These are phyloP conservation scores for Seladonia tumulorum DNA, from an alignment of 2,888 invertebrate genomes.

Conservation along the genomic window DNA sequence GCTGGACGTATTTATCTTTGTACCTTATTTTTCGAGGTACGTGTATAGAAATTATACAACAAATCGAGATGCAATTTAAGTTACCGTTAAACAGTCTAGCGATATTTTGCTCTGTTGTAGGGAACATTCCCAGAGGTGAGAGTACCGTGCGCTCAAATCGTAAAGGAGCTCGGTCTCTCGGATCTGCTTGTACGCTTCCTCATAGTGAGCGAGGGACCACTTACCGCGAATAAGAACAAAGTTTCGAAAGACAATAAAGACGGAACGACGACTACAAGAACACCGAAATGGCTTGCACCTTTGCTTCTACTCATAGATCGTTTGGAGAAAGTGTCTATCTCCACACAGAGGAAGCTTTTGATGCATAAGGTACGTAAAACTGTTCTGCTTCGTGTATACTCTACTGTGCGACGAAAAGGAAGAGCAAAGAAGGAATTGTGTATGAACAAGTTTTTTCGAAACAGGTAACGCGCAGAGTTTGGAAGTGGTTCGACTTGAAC, in stretches of 20 bases:
- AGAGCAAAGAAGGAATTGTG: neutral
- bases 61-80: neutral
- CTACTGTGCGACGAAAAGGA: neutral
- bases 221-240: constrained; percentile 73
- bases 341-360: constrained; percentile 88
- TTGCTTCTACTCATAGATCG: constrained; percentile 90
- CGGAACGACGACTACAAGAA: constrained; percentile 76
- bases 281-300: constrained; percentile 92
- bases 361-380: constrained; percentile 85
- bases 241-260: constrained; percentile 74
- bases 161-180: constrained; percentile 81
- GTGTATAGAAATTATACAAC: neutral
- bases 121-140: constrained; percentile 87
- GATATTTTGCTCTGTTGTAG: constrained; percentile 52
- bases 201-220: constrained; percentile 79
- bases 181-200: constrained; percentile 83
- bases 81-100: neutral
- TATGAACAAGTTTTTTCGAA: neutral
- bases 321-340: constrained; percentile 90
- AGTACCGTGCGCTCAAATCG: constrained; percentile 87
- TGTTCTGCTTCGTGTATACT: neutral
- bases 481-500: constrained; percentile 95
- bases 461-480: constrained; percentile 86
- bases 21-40: constrained; percentile 89
- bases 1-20: constrained; percentile 89